phyloP scores from a whole-genome alignment of 64 coral and sea anemone species.

The Porites lutea region DNA sequence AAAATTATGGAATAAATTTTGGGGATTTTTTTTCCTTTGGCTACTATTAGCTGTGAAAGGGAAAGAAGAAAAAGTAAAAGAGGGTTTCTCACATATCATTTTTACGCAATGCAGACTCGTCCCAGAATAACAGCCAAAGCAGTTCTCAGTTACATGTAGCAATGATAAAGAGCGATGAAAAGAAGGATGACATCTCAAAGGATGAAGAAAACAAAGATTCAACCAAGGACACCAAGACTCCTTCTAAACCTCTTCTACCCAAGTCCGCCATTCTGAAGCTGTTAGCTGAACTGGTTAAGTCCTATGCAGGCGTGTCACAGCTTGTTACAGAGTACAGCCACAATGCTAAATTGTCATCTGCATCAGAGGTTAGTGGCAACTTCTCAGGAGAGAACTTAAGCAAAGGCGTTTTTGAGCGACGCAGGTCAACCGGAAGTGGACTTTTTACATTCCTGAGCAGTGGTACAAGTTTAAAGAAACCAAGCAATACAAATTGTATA shows the following conservation, averaged over 20 bases:
- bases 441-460: too few species aligned
- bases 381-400: not conserved
- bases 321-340: slow-evolving; percentile 92
- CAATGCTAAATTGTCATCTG: slow-evolving; percentile 27
- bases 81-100: not conserved
- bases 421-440: too few species aligned
- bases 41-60: too few species aligned
- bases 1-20: too few species aligned
- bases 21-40: too few species aligned
- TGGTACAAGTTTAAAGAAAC: too few species aligned
- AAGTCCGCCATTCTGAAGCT: slow-evolving; percentile 88
- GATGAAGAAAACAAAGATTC: slow-evolving; percentile 67
- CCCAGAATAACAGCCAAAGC: slow-evolving; percentile 31
- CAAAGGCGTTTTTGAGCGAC: too few species aligned
- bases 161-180: slow-evolving; percentile 45
- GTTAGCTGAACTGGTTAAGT: slow-evolving; percentile 92
- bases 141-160: not conserved
- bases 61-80: too few species aligned
- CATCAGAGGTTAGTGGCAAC: slow-evolving; percentile 25
- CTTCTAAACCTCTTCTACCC: slow-evolving; percentile 78
- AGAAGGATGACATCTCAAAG: slow-evolving; percentile 19
- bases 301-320: slow-evolving; percentile 92
- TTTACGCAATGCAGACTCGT: slow-evolving; percentile 13
- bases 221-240: slow-evolving; percentile 36
- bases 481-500: too few species aligned